phyloP scores from a whole-genome alignment of 1,140 invertebrate genomes.

The Orchestia grillus region DNA sequence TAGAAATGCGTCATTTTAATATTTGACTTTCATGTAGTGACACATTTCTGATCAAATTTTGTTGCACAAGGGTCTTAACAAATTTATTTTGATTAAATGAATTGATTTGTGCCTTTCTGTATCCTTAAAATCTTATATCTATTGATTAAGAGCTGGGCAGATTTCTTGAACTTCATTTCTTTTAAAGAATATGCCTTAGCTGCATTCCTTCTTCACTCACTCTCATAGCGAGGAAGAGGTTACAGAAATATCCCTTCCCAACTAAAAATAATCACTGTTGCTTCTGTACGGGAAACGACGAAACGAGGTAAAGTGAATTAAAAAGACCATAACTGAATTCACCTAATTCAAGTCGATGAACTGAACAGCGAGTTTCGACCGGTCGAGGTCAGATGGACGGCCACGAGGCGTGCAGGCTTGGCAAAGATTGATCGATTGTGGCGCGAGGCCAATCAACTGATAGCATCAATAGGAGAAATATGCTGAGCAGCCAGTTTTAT shows the following conservation, averaged over 20 bases:
- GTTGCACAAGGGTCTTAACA: no score
- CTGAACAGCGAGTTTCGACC: neutral
- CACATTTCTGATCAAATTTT: no score
- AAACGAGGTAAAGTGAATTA: neutral
- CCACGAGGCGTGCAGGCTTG: neutral
- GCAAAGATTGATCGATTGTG: slow-evolving; percentile 32
- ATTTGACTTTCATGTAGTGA: no score
- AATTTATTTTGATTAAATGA: no score
- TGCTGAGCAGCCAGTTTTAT: slow-evolving; percentile 36
- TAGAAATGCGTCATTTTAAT: no score
- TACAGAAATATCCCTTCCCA: neutral
- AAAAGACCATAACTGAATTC: neutral
- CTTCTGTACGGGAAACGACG: neutral
- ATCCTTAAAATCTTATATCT: no score
- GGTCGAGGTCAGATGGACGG: neutral
- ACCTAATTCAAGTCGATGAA: neutral
- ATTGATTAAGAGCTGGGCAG: no score
- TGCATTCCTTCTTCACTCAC: neutral
- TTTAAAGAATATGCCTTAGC: neutral
- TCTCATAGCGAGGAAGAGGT: neutral
- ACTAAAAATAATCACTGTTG: neutral
- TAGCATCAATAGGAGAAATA: slow-evolving; percentile 40
- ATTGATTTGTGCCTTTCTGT: no score
- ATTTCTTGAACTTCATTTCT: neutral
- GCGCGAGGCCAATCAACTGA: slow-evolving; percentile 39